These are phyloP conservation scores for Patella caerulea DNA, from an alignment of 2,888 invertebrate species.

Conservation along the genomic window DNA sequence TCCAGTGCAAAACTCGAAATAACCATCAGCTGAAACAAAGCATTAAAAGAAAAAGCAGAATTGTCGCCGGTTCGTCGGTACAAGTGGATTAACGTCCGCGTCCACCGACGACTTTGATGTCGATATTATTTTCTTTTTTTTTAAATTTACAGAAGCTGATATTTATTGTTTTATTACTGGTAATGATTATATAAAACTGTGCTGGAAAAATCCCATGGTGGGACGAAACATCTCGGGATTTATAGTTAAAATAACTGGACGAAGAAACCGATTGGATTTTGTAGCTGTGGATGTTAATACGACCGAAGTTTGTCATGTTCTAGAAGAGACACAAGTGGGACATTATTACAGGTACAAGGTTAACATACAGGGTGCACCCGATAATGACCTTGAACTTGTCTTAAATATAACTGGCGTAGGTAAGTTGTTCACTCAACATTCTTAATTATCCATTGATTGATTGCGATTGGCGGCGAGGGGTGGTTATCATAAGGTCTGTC, in stretches of 20 bases:
- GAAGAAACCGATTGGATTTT: constrained; percentile 1
- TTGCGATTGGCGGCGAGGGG: background rate
- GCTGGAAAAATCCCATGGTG: constrained; percentile 41
- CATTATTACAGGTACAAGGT: constrained; percentile 31
- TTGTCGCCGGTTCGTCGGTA: too few species aligned
- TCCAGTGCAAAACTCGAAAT: constrained; percentile 14
- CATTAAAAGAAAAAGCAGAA: background rate
- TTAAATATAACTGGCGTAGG: constrained; percentile 24
- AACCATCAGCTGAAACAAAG: constrained; percentile 17
- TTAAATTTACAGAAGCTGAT: constrained; percentile 27
- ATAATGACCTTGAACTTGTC: constrained; percentile 20
- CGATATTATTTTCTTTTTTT: too few species aligned
- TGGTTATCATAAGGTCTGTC: background rate
- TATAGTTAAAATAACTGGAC: constrained; percentile 22
- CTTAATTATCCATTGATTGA: too few species aligned
- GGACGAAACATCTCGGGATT: constrained; percentile 19
- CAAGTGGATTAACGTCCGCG: too few species aligned
- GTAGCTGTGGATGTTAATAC: background rate
- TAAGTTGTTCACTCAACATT: background rate
- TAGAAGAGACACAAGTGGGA: constrained; percentile 21
- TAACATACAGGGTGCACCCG: constrained; percentile 9
- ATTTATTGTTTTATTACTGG: constrained; percentile 33
- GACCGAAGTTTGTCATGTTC: constrained; percentile 30
- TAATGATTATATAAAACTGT: constrained; percentile 24
- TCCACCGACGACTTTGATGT: too few species aligned